phyloP scores from a whole-genome alignment of 2,113 vertebrate species.

The Myiozetetes cayanensis region DNA sequence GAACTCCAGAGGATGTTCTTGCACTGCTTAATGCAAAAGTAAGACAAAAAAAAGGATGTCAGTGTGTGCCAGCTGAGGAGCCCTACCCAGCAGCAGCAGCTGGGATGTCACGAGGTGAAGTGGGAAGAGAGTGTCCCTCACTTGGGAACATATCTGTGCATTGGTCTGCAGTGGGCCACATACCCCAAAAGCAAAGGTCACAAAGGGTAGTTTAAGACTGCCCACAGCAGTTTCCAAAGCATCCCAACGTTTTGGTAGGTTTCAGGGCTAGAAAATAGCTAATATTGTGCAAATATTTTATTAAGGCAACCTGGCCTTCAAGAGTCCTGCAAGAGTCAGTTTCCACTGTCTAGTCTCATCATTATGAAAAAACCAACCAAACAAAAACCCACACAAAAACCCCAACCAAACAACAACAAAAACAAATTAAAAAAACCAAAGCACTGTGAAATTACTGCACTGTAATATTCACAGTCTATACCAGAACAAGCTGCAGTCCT shows the following conservation, averaged over 20 bases:
- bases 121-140: neutral
- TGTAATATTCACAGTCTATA: neutral
- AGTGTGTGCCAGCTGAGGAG: accelerated
- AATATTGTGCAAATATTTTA: neutral
- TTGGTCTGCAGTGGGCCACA: accelerated
- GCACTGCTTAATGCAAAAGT: neutral
- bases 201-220: neutral
- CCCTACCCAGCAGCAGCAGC: neutral
- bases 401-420: neutral
- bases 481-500: neutral
- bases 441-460: neutral
- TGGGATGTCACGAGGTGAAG: neutral
- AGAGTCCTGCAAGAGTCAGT: neutral
- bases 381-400: neutral
- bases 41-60: accelerated
- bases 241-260: neutral
- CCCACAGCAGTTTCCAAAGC: neutral
- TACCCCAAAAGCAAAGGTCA: no score
- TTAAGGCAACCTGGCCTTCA: neutral
- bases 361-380: neutral
- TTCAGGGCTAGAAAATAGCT: neutral
- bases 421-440: neutral
- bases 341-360: neutral
- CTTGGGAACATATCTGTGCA: accelerated
- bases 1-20: neutral